Evolutionary conservation across 2,797 vertebrate species (phyloP), one percentile per base, ranked within the genome.

Genomic region (Enteromius fasciolatus): DNA sequence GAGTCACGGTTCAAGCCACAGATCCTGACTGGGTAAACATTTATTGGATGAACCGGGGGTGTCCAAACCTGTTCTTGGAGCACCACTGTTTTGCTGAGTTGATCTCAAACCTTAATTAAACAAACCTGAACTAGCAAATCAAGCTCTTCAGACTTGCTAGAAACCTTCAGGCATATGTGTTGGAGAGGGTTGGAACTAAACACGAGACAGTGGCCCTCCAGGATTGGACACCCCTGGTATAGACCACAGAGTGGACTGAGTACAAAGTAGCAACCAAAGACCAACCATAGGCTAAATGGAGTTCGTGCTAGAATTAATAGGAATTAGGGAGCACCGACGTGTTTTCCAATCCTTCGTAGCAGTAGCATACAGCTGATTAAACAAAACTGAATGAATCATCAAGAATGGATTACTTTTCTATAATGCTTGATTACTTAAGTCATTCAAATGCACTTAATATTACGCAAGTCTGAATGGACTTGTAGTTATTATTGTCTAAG

Each of bases 11-110:
- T 4, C 86, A 89, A 78, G 91, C 95, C 64, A 94, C 94, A 0
- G 95, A 96, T 88, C 95, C 95, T 70, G 95, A 96, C 87, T 96
- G 95, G 95, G 95, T 96, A 92, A 89, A 84, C 14, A 20, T 1
- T 64, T 59, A 28, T 33, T 70, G 72, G 6, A 52, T 33, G 11
- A 18, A 52, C 33, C 70, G 12, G 25, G 59, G n/a, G 3, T 73
- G 39, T 61, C 46, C 9, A 66, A 66, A 33, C 8, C 33, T 33
- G 9, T 39, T 66, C 4, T 18, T 66, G 31, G 63, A 33, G 63
- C 6, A 6, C 61, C 25, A 4, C 2, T 17, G 7, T 31, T 3
- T 36, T 36, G 17, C 28, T 20, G 31, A 66, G 6, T 66, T 20
- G 20, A 9, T 18, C 31, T 20, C 31, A 10, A 66, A 66, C 15